Evolutionary conservation across 2,888 invertebrate species (phyloP).

Genomic region (Eupithecia subfuscata): DNA sequence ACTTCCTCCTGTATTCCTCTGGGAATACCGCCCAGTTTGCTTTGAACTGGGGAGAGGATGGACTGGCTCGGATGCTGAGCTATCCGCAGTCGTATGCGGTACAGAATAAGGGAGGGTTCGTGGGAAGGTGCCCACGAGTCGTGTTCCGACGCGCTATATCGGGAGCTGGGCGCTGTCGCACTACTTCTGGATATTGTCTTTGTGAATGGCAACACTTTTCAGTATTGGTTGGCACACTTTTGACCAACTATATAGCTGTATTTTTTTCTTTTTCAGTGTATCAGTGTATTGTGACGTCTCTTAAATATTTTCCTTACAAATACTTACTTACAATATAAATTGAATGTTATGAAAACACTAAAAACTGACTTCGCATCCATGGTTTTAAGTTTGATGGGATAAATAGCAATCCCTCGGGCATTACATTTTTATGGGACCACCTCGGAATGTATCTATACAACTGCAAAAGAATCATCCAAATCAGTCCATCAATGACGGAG

Average conservation of each 20-base stretch:
- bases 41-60: background rate
- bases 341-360: no score
- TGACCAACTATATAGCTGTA: background rate
- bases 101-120: background rate
- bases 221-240: background rate
- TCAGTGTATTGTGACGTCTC: no score
- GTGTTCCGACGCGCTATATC: background rate
- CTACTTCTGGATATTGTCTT: background rate
- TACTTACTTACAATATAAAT: no score
- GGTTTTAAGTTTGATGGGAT: no score
- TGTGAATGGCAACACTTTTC: background rate
- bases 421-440: no score
- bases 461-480: no score
- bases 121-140: background rate
- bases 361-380: no score
- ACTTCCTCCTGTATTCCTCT: background rate
- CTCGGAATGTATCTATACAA: no score
- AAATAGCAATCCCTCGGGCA: no score
- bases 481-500: no score
- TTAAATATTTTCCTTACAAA: no score
- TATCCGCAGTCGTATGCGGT: background rate
- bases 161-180: background rate
- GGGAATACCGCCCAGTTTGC: background rate
- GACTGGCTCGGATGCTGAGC: background rate
- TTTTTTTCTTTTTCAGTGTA: no score